Base-by-base conservation (phyloP, 2,888 invertebrate genomes). In the Polydrusus cervinus region DNA sequence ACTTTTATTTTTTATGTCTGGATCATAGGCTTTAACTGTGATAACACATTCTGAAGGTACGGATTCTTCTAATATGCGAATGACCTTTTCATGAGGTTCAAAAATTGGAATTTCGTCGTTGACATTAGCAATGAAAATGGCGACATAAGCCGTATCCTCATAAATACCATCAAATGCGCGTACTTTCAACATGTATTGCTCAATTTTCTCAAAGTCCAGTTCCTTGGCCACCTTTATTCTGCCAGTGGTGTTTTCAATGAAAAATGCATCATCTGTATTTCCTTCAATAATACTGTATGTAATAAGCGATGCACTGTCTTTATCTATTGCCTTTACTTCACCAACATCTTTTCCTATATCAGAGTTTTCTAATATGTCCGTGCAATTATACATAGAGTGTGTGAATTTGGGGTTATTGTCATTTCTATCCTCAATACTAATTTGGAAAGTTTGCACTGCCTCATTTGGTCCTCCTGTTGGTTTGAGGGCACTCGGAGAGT, bases 91-190 rank as follows among this genome's bases (percentile, higher is more conserved):
- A 65, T 92, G 92, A 61, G 91, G 87, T 30, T 89, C 86, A 83
- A 98, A 98, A 0, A 93, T 91, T 0, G 98, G 98, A 0, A 93
- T 93, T 86, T 97, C 97, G 85, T 98, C 98, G 84, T 98, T 98
- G 57, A 97, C 93, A 86, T 98, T 95, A 80, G 92, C 93, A 67
- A 97, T 94, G 80, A 93, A 92, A 62, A 98, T 96, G 64, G 92
- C 91, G 0, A 98, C 97, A 80, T 91, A 92, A 0, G 97, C 94
- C 71, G 92, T 92, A 83, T 96, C 96, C 79, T 95, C 93, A 85
- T 91, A 95, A 64, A 93, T 90, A 1, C 97, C 97, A 85, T 97
- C 96, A 78, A 93, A 94, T 0, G 96, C 96, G 77, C 93, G 90
- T 1, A 97, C 93, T 67, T 92, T 93, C n/a, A 97, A 88, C 66